phyloP scores from a whole-genome alignment of 2,113 vertebrate species.

The Merops nubicus region DNA sequence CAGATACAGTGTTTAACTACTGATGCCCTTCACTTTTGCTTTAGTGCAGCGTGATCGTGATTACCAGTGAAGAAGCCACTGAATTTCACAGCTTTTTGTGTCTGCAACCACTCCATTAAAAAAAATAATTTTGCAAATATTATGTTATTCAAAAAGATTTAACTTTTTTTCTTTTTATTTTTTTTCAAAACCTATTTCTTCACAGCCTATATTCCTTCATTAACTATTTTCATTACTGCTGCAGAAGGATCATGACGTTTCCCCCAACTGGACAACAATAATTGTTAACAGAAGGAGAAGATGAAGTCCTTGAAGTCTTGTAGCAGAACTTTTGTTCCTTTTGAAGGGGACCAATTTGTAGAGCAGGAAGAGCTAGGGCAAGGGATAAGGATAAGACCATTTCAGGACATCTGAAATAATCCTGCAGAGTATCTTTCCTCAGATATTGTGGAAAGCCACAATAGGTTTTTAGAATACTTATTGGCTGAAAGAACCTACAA shows the following conservation, averaged over 20 bases:
- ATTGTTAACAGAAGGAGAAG: not conserved
- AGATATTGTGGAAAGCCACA: not conserved
- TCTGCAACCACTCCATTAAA: not conserved
- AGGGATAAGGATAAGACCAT: not conserved
- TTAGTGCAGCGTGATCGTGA: not conserved
- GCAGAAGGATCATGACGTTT: not conserved
- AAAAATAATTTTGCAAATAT: not conserved
- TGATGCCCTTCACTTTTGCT: not conserved
- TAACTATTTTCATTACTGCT: not conserved
- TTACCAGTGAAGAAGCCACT: not conserved
- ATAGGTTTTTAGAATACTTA: not conserved
- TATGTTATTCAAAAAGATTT: not conserved
- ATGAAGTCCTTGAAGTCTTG: not conserved
- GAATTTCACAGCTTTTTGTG: not conserved
- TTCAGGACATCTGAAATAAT: not conserved
- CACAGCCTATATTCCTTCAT: not conserved
- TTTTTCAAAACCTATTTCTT: not conserved
- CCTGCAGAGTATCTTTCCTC: not conserved
- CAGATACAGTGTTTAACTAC: not conserved
- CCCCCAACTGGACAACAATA: not conserved
- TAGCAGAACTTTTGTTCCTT: not conserved
- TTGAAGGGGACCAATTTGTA: not conserved
- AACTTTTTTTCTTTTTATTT: not conserved
- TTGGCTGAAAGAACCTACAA: not conserved
- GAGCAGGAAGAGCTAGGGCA: not conserved